Conservation (phyloP, 2,797 vertebrate genomes). For the Acipenser transmontanus region DNA sequence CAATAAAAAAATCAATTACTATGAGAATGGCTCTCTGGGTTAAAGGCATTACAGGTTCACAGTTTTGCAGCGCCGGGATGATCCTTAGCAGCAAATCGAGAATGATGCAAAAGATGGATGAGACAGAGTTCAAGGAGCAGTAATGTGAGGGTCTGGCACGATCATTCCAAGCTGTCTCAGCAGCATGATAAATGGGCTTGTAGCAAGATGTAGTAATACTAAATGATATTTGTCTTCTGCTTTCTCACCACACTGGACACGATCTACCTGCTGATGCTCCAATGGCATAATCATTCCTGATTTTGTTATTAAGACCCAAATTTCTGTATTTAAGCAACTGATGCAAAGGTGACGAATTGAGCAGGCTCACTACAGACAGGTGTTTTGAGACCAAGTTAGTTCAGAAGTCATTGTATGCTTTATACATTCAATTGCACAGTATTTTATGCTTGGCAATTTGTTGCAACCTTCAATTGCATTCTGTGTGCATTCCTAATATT, state of each 20-base stretch:
- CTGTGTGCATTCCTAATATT: slow-evolving; percentile 54
- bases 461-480: slow-evolving; percentile 61
- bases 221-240: slow-evolving; percentile 49
- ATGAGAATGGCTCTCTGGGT: slow-evolving; percentile 45
- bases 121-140: slow-evolving; percentile 68
- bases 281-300: slow-evolving; percentile 38
- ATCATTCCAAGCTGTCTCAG: slow-evolving; percentile 56
- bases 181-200: slow-evolving; percentile 56
- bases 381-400: slow-evolving; percentile 35
- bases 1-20: slow-evolving; percentile 59
- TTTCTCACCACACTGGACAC: slow-evolving; percentile 28
- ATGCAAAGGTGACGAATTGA: slow-evolving; percentile 44
- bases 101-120: slow-evolving; percentile 64
- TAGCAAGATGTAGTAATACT: slow-evolving; percentile 55
- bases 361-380: slow-evolving; percentile 42
- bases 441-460: slow-evolving; percentile 63
- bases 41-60: slow-evolving; percentile 49
- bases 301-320: slow-evolving; percentile 40
- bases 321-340: slow-evolving; percentile 38
- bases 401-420: slow-evolving; percentile 19
- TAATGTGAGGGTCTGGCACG: slow-evolving; percentile 53
- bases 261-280: slow-evolving; percentile 45
- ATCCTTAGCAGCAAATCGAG: slow-evolving; percentile 44
- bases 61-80: slow-evolving; percentile 43
- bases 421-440: slow-evolving; percentile 64